Percentiles rank a stretch among this genome's conserved stretches.
Conservation (phyloP, 1,140 invertebrate species). For the Drosophila willistoni region DNA sequence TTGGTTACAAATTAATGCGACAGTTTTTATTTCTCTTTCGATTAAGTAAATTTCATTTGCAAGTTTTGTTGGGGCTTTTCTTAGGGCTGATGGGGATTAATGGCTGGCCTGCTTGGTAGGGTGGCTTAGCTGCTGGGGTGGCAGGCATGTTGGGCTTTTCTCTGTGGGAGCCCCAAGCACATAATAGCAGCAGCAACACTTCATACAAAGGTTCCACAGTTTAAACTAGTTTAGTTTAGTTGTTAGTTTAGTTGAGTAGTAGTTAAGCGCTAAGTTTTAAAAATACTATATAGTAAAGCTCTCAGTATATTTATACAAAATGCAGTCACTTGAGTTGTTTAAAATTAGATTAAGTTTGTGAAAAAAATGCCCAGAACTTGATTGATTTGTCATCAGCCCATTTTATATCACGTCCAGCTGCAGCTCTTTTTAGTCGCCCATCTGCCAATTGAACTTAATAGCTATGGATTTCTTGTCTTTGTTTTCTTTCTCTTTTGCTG, state of each 20-base stretch:
- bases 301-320: slow-evolving; percentile 68
- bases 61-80: slow-evolving; percentile 34
- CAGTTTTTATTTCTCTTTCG: slow-evolving; percentile 55
- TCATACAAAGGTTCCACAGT: slow-evolving; percentile 34
- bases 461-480: slow-evolving; percentile 30
- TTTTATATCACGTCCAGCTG: slow-evolving; percentile 15
- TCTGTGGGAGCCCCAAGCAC: not conserved
- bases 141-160: not conserved
- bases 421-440: not conserved
- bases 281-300: slow-evolving; percentile 65
- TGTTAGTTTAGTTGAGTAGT: slow-evolving; percentile 14
- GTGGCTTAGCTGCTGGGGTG: slow-evolving; percentile 14
- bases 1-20: slow-evolving; percentile 69
- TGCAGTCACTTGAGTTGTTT: slow-evolving; percentile 50
- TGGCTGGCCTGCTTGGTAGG: not conserved
- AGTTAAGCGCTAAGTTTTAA: slow-evolving; percentile 26
- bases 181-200: slow-evolving; percentile 17
- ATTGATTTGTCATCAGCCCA: slow-evolving; percentile 14
- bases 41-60: slow-evolving; percentile 50
- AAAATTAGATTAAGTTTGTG: slow-evolving; percentile 50
- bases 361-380: slow-evolving; percentile 11
- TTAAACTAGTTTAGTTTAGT: slow-evolving; percentile 32
- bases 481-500: not conserved
- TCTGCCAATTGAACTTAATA: slow-evolving; percentile 42
- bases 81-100: slow-evolving; percentile 3